A percentile compares a stretch with the other conserved stretches of the same genome.
These are phyloP conservation scores for Aporrectodea caliginosa DNA, from an alignment of 1,140 invertebrate genomes.

Conservation along the genomic window DNA sequence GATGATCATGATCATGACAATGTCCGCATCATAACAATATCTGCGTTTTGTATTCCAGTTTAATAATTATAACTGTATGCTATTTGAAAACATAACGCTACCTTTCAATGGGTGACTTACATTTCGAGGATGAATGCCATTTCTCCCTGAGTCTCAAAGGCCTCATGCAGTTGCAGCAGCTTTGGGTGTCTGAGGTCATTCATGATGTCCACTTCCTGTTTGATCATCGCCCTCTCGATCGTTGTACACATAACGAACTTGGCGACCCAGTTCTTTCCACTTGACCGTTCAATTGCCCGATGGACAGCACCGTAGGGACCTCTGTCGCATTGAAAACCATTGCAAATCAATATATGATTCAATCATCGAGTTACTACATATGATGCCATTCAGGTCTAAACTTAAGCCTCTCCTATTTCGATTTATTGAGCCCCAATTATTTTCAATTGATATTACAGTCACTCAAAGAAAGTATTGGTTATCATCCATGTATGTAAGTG, in stretches of 20 bases:
- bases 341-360: background rate
- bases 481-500: background rate
- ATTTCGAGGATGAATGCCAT: slow-evolving; percentile 58
- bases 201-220: slow-evolving; percentile 99
- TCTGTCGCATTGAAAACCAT: slow-evolving; percentile 39
- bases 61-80: no score
- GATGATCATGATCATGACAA: no score
- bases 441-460: background rate
- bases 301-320: slow-evolving; percentile 98
- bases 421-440: no score
- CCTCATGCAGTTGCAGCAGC: slow-evolving; percentile 94
- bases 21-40: no score
- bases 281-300: slow-evolving; percentile 87
- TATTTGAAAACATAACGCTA: no score
- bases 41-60: no score
- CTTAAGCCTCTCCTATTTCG: no score
- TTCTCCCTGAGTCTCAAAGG: slow-evolving; percentile 97
- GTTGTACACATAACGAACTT: slow-evolving; percentile 96
- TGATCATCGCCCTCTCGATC: slow-evolving; percentile 91
- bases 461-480: background rate
- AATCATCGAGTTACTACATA: no score
- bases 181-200: slow-evolving; percentile 95
- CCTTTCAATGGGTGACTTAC: no score
- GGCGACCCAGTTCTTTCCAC: slow-evolving; percentile 94
- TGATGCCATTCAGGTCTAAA: no score